Percentiles rank a stretch among this genome's conserved stretches.
Conservation (phyloP, 2,113 vertebrate genomes). For the Chionis minor region DNA sequence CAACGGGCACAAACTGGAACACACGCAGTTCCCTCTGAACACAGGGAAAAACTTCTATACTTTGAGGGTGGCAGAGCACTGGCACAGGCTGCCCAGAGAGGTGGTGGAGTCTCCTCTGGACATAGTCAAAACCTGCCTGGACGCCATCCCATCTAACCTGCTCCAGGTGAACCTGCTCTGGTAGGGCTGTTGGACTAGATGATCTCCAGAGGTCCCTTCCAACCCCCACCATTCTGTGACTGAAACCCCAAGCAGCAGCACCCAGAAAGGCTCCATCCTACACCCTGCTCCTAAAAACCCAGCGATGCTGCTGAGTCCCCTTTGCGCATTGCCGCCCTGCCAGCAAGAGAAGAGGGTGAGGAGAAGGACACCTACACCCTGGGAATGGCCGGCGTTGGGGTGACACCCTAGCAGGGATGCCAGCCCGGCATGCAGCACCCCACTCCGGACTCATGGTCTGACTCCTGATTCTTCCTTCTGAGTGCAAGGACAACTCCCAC, state of each 20-base stretch:
- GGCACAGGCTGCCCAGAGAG: no score
- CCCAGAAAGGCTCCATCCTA: not conserved
- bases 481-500: no score
- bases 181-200: not conserved
- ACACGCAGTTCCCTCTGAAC: not conserved
- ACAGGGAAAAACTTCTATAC: not conserved
- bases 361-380: not conserved
- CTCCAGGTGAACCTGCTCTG: not conserved
- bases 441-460: not conserved
- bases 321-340: rapidly evolving
- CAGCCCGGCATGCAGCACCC: not conserved
- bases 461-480: no score
- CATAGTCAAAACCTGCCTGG: not conserved
- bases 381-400: rapidly evolving
- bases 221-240: not conserved
- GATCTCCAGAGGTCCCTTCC: not conserved
- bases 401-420: rapidly evolving
- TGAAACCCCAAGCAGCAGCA: not conserved
- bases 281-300: not conserved
- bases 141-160: no score
- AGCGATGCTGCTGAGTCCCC: rapidly evolving
- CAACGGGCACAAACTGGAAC: not conserved
- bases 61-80: no score
- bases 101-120: not conserved
- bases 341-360: rapidly evolving